These are phyloP conservation scores for Agrenia bidenticulata DNA, from an alignment of 2,888 invertebrate genomes.

Conservation along the genomic window DNA sequence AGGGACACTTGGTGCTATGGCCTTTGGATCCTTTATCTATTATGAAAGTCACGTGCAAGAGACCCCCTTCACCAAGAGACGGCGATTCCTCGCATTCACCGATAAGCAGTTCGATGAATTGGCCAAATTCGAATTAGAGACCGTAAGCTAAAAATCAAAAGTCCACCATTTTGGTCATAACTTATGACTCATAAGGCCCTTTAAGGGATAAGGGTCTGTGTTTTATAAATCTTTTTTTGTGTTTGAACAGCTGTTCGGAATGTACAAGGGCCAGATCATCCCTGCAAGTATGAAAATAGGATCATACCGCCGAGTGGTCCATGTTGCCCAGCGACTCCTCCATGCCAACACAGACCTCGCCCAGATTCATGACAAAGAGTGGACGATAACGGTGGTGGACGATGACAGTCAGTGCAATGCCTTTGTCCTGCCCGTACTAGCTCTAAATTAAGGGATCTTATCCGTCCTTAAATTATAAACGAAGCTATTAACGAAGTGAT, in stretches of 20 bases:
- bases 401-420: constrained; percentile 59
- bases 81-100: constrained; percentile 60
- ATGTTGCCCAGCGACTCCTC: constrained; percentile 57
- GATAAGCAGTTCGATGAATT: constrained; percentile 45
- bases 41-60: constrained; percentile 59
- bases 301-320: constrained; percentile 56
- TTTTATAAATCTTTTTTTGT: neutral
- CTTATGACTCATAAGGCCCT: no score
- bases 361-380: constrained; percentile 57
- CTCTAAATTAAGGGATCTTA: neutral
- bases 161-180: neutral
- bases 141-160: constrained; percentile 21
- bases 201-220: neutral
- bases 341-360: constrained; percentile 59
- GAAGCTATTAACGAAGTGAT: neutral
- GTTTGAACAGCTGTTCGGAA: constrained; percentile 54
- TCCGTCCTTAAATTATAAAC: constrained; percentile 11
- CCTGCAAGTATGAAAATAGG: constrained; percentile 55
- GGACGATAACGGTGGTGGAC: constrained; percentile 61
- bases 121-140: constrained; percentile 41
- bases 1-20: constrained; percentile 41
- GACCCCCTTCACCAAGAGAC: constrained; percentile 61
- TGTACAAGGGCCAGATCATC: constrained; percentile 55
- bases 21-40: constrained; percentile 49
- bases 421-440: constrained; percentile 60